Base-by-base conservation (phyloP, 1,140 invertebrate genomes). In the Epicauta chinensis region DNA sequence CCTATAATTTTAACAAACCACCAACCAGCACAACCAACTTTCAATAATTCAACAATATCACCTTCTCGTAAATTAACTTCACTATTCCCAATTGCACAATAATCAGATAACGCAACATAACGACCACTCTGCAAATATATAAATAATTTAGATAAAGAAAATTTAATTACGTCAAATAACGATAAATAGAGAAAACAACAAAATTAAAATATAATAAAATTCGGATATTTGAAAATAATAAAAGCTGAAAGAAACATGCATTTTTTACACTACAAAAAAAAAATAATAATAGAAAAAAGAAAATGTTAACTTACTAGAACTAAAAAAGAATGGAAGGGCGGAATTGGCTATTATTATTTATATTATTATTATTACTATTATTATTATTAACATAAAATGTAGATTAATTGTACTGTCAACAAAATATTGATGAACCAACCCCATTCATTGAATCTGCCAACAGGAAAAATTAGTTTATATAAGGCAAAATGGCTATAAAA, bases 1-100 rank as follows among this genome's bases (percentile, higher is more conserved):
- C 85, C 83, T 61, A 87, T 73, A 11, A 89, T 77, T 61, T 87
- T 85, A 55, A 95, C 90, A 77, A 90, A 94, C 92, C 92, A 96
- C 93, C 93, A 97, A 37, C 93, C 93, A 52, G 91, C 91, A 71
- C 88, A 93, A 51, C 93, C 93, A 36, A 92, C 85, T 73, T 93
- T 92, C 16, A 93, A 75, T 38, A 96, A 75, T 69, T 93, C 89
- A 51, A 93, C 80, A 61, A 81, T 79, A 72, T 95, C 91, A 3
- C 91, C 91, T 75, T 95, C 92, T 31, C 80, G 79, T 73, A 97
- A 81, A 44, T 85, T 88, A 16, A 95, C 84, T 73, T 96, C 93
- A 45, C 86, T 89, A 49, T 83, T 81, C 52, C 92, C 91, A 66
- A 93, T 81, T 17, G 91, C 89, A 66, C 82, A 85, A 75, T 95